Base-by-base conservation (phyloP, 2,113 vertebrate species). In the Oncorhynchus nerka region DNA sequence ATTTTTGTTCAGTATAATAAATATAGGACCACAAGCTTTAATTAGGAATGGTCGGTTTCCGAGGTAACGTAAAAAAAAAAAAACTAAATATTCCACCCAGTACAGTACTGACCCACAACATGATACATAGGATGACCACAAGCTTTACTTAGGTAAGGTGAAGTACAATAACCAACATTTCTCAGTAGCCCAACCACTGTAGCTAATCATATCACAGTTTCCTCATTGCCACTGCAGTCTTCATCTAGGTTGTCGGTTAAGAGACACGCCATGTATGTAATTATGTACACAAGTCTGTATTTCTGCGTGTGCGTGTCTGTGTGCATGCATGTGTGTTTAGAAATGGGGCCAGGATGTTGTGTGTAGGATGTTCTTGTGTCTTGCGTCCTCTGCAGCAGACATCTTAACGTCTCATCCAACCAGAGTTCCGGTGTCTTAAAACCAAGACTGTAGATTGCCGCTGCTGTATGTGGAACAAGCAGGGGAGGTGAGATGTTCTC, bases 401-500 rank as follows among this genome's bases (percentile, higher is more conserved):
- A 16, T 71, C 68, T 48, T 70, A 16, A 75, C 24, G 30, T 71
- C 83, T 79, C 84, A 67, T 80, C 80, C 80, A 71, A 71, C 73
- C 45, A 74, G 77, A 26, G 79, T 80, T 73, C 20, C 65, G 51
- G 22, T 39, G 71, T 75, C 13, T 55, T 55, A 5, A 55, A 55
- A 55, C 51, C 51, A 13, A 19, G 51, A 55, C 13, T 19, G 4
- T 69, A 86, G 84, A 85, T 75, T n/a, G 59, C 59, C 1, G 51
- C 2, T 62, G 59, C 59, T 62, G 59, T 22, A 75, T 83, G 83
- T 81, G 92, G 92, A 93, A 93, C 84, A 92, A 87, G 92, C 89
- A 89, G 92, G 90, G 93, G 93, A 92, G 92, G 88, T 61, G 71
- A 80, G 62, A 71, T 73, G 75, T 32, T 83, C 77, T 84, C 79